phyloP scores from a whole-genome alignment of 1,140 invertebrate genomes.

The Coenobita brevimanus region DNA sequence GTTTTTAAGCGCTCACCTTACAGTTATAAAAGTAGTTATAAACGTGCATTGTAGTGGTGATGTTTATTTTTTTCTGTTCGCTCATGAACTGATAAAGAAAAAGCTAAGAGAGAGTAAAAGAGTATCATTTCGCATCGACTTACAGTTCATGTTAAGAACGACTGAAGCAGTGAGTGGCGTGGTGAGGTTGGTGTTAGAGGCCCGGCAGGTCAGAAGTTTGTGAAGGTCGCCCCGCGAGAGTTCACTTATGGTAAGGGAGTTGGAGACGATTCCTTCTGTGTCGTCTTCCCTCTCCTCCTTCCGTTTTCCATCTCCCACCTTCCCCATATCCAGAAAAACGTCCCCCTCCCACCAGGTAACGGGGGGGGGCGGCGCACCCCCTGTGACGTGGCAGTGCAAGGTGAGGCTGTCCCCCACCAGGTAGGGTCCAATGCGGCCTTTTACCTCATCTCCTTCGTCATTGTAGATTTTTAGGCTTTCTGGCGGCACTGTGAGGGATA shows the following conservation, averaged over 20 bases:
- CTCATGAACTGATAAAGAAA: too few relatives aligned
- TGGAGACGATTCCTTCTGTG: too few relatives aligned
- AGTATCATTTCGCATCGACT: too few relatives aligned
- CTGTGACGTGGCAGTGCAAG: constrained; percentile 85
- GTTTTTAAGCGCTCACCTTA: too few relatives aligned
- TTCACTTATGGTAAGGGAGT: constrained; percentile 36
- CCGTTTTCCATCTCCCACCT: constrained; percentile 41
- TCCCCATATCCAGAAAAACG: constrained; percentile 43
- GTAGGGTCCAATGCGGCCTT: constrained; percentile 86
- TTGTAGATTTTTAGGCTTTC: constrained; percentile 89
- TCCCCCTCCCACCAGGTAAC: constrained; percentile 81
- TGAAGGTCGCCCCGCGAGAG: constrained; percentile 61
- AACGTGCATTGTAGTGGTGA: too few relatives aligned
- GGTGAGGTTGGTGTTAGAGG: constrained; percentile 87
- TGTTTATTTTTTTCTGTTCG: too few relatives aligned
- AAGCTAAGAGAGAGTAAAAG: too few relatives aligned
- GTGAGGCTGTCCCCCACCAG: constrained; percentile 78
- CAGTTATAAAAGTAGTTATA: too few relatives aligned
- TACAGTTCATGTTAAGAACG: constrained; percentile 72
- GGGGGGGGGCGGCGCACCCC: constrained; percentile 86
- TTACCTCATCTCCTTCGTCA: constrained; percentile 83
- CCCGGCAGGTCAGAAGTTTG: constrained; percentile 63
- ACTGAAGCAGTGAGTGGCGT: constrained; percentile 77
- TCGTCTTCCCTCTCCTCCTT: constrained; percentile 27
- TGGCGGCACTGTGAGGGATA: constrained; percentile 84